Percentiles rank a stretch among this genome's conserved stretches.
phyloP scores from a whole-genome alignment of 1,140 invertebrate genomes.

The Chironomus striatipennis region DNA sequence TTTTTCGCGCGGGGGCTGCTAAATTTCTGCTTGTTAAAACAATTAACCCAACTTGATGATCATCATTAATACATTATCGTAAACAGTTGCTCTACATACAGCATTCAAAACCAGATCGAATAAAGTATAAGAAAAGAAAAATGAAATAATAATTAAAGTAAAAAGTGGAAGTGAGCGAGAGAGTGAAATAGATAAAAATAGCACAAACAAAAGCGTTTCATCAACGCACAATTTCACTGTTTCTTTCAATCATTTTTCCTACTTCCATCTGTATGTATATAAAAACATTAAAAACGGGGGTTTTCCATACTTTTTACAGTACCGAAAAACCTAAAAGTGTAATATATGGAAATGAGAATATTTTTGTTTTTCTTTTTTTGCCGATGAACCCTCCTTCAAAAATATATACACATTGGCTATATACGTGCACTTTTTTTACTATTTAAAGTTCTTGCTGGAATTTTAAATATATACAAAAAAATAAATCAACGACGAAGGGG shows the following conservation, averaged over 20 bases:
- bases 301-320: too few species aligned
- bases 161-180: conserved; percentile 21
- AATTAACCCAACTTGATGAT: conserved; percentile 8
- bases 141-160: neutral
- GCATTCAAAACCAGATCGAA: neutral
- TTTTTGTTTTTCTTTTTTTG: neutral
- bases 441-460: neutral
- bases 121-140: too few species aligned
- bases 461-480: conserved; percentile 2
- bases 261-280: too few species aligned
- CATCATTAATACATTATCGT: conserved; percentile 1
- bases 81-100: neutral
- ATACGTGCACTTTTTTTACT: neutral
- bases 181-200: conserved; percentile 17
- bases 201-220: conserved; percentile 17
- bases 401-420: too few species aligned
- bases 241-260: neutral
- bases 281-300: too few species aligned
- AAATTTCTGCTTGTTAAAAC: conserved; percentile 14
- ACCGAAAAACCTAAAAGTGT: too few species aligned
- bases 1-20: neutral
- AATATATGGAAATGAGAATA: too few species aligned
- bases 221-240: conserved; percentile 21
- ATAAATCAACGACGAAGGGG: neutral
- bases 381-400: neutral